phyloP scores from a whole-genome alignment of 1,140 invertebrate genomes.

The Rhynchophorus ferrugineus region DNA sequence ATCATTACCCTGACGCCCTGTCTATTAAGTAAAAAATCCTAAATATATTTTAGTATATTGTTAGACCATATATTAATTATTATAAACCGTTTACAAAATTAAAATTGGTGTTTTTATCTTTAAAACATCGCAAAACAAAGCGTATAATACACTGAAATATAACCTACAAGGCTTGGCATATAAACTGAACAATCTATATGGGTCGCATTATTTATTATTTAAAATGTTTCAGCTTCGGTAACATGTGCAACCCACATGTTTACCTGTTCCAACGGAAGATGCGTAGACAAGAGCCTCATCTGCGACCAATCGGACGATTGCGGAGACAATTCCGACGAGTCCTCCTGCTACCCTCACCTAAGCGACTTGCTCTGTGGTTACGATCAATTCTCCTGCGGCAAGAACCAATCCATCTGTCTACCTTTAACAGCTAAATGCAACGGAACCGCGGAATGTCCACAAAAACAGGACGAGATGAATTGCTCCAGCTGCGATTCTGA shows the following conservation, averaged over 20 bases:
- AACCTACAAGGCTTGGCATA: too few relatives aligned
- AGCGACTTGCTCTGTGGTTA: slow-evolving; percentile 11
- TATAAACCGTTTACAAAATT: too few relatives aligned
- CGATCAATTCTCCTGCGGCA: slow-evolving; percentile 48
- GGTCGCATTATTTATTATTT: too few relatives aligned
- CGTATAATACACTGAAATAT: too few relatives aligned
- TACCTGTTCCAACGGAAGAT: slow-evolving; percentile 34
- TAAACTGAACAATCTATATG: too few relatives aligned
- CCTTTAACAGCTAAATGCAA: slow-evolving; percentile 35
- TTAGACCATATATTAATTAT: too few relatives aligned
- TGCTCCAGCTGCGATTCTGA: slow-evolving; percentile 45
- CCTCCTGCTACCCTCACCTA: slow-evolving; percentile 34
- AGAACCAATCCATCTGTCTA: slow-evolving; percentile 48
- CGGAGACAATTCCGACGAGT: slow-evolving; percentile 45
- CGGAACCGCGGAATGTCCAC: slow-evolving; percentile 58
- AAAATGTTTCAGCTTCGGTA: slow-evolving; percentile 19
- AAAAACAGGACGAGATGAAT: slow-evolving; percentile 54
- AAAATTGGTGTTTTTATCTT: too few relatives aligned
- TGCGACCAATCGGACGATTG: slow-evolving; percentile 49
- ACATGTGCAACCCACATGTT: slow-evolving; percentile 22
- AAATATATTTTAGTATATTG: too few relatives aligned
- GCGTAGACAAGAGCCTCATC: slow-evolving; percentile 41
- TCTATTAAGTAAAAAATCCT: too few relatives aligned
- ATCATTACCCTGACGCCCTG: too few relatives aligned
- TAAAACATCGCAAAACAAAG: too few relatives aligned